A percentile compares a stretch with the other conserved stretches of the same genome.
Evolutionary conservation across 2,888 invertebrate species (phyloP).

Genomic region (Aradus depressus): DNA sequence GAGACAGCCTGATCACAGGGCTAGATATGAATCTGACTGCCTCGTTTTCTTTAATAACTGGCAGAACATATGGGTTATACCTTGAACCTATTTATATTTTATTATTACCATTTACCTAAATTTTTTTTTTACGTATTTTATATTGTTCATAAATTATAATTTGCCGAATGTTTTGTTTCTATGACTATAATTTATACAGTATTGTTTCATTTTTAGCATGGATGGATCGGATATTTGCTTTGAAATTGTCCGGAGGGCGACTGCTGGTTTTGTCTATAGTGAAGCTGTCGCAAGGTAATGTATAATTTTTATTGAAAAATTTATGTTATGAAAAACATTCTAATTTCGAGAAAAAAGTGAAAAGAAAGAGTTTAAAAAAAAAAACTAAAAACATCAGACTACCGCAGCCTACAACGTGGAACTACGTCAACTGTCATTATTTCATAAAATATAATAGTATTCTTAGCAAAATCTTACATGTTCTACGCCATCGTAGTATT

Average conservation of each 20-base stretch:
- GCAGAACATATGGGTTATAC: not conserved
- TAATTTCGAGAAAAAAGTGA: not conserved
- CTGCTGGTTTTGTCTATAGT: slow-evolving; percentile 96
- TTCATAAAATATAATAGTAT: too few species aligned
- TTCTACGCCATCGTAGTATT: too few species aligned
- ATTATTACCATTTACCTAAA: not conserved
- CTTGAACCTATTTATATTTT: not conserved
- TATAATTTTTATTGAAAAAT: slow-evolving; percentile 12
- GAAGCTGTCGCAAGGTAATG: slow-evolving; percentile 95
- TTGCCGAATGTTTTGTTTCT: slow-evolving; percentile 1
- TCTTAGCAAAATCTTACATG: too few species aligned
- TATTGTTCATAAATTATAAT: not conserved
- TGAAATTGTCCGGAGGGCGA: slow-evolving; percentile 92
- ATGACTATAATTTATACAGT: not conserved
- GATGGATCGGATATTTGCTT: slow-evolving; percentile 97
- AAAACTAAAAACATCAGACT: not conserved
- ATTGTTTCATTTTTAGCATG: slow-evolving; percentile 52
- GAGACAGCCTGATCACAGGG: not conserved
- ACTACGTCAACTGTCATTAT: too few species aligned
- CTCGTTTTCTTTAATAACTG: too few species aligned
- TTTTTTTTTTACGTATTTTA: not conserved
- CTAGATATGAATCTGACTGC: not conserved
- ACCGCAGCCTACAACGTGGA: too few species aligned
- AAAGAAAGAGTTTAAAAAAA: not conserved
- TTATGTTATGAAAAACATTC: slow-evolving; percentile 6